Percentiles rank a stretch among this genome's conserved stretches.
Evolutionary conservation across 2,797 vertebrate species (phyloP).

Genomic region (Coilia nasus): DNA sequence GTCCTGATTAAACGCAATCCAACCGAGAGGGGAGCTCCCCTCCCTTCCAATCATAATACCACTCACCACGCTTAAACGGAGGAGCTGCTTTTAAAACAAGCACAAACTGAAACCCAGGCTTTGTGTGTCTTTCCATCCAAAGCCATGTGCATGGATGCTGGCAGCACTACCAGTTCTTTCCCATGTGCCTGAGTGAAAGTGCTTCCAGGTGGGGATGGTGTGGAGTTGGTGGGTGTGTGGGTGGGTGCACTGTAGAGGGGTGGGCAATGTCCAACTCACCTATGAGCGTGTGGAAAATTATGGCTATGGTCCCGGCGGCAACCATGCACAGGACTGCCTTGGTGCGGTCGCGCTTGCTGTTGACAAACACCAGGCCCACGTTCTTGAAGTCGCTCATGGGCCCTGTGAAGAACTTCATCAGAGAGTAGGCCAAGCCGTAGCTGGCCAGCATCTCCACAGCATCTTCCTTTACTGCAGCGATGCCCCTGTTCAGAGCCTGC

Average conservation of each 20-base stretch:
- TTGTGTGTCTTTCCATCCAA: neutral
- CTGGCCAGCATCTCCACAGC: constrained; percentile 98
- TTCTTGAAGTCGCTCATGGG: constrained; percentile 99
- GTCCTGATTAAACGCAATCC: neutral
- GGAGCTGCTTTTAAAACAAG: neutral
- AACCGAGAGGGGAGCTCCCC: neutral
- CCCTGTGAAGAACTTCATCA: constrained; percentile 99
- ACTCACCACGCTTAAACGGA: neutral
- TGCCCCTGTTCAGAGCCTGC: constrained; percentile 97
- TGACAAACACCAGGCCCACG: constrained; percentile 97
- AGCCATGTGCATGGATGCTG: neutral
- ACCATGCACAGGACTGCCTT: constrained; percentile 98
- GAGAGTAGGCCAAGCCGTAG: constrained; percentile 96
- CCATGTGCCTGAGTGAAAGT: neutral
- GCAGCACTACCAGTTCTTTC: neutral
- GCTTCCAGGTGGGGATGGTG: constrained; percentile 35
- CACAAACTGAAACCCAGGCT: neutral
- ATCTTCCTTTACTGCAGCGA: constrained; percentile 94
- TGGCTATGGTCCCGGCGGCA: constrained; percentile 89
- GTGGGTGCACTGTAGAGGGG: neutral
- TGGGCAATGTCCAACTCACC: constrained; percentile 58
- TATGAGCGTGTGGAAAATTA: constrained; percentile 93
- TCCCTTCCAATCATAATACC: constrained; percentile 21
- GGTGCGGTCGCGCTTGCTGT: constrained; percentile 93
- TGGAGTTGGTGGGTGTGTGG: neutral